Percentiles rank a stretch among this genome's conserved stretches.
Conservation (phyloP, 2,888 invertebrate genomes). For the Coronaproctus castanopsis region DNA sequence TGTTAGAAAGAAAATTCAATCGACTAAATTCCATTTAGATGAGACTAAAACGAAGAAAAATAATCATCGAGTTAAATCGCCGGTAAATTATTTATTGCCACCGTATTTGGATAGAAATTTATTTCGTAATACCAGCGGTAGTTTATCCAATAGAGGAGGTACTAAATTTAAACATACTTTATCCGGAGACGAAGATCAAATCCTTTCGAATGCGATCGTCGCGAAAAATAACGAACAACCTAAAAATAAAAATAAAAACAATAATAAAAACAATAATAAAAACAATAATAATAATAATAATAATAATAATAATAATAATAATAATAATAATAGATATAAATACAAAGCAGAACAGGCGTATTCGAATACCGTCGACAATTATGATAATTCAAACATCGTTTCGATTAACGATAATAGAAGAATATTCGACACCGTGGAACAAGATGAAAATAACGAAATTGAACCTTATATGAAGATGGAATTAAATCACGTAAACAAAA, state of each 20-base stretch:
- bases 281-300: neutral
- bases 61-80: no score
- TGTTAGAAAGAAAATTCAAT: no score
- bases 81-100: constrained; percentile 5
- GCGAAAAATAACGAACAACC: neutral
- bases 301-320: no score
- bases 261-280: neutral
- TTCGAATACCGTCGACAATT: no score
- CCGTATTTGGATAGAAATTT: neutral
- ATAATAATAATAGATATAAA: no score
- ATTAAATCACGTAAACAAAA: neutral
- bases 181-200: constrained; percentile 1
- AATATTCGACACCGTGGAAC: neutral
- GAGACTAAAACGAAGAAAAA: no score
- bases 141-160: neutral
- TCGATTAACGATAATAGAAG: neutral
- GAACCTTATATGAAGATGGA: neutral
- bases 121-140: neutral
- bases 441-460: neutral
- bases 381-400: neutral
- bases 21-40: no score
- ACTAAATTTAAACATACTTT: constrained; percentile 10
- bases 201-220: neutral
- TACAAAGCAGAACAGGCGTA: no score
- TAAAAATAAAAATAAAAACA: neutral